Evolutionary conservation across 2,113 vertebrate species (phyloP), one percentile per base, ranked within the genome.

Genomic region (Casuarius casuarius): DNA sequence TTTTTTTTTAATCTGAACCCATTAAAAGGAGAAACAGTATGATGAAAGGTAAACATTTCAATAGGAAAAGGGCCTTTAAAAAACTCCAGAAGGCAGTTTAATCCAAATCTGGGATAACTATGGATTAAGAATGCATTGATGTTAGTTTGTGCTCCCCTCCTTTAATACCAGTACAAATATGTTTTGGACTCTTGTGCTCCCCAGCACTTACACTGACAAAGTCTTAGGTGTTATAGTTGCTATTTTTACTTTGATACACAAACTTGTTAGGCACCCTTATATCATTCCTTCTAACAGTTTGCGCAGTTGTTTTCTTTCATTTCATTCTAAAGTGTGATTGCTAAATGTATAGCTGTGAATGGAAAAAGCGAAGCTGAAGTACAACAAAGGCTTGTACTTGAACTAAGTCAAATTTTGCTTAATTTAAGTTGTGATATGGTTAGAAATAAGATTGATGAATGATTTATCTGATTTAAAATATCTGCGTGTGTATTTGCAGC

Each of bases 21-120:
- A 54, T 8, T 21, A 61, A 54, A 54, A 84, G 62, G 20, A 83
- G 80, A 93, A 94, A 71, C n/a, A 65, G 31, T 72, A 28, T 56
- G 63, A 66, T 54, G 20, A 65, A 79, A 88, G 80, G 44, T 56
- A 91, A 89, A 84, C 19, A 29, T 21, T 75, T 73, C 63, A 48
- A 42, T 54, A 54, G 3, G 22, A 74, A 95, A 89, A 62, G 68
- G 73, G 40, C 74, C 72, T 51, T 76, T 44, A 71, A 89, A 94
- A 59, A 10, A 20, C 67, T 82, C 82, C 84, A 92, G 93, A 92
- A 95, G 93, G 92, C 72, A 67, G 72, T 74, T 89, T 87, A 92
- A 87, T 89, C 92, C 72, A 94, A 94, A 94, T 94, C 92, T 84
- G 92, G 95, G 89, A 92, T 95, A 75, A 91, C 54, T 62, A 10